These are phyloP conservation scores for Macrotis lagotis DNA, from an alignment of 2,113 vertebrate species.

Conservation along the genomic window DNA sequence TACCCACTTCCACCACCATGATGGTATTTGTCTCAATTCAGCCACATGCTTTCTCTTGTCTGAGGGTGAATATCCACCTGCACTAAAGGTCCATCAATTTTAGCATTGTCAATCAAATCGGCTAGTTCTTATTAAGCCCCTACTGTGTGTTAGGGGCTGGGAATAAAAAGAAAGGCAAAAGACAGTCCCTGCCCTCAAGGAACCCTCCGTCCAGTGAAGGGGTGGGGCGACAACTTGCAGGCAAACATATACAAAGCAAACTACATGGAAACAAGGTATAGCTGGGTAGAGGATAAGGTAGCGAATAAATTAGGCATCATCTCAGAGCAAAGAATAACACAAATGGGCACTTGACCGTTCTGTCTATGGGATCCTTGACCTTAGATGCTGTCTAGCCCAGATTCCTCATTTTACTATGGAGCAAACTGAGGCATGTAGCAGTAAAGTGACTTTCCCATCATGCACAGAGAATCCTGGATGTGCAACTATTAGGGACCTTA, in stretches of 20 bases:
- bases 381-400: not conserved
- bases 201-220: accelerated
- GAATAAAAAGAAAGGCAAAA: not conserved
- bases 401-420: not conserved
- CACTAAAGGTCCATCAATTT: too few species aligned
- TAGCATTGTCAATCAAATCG: not conserved
- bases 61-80: not conserved
- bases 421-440: not conserved
- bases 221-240: not conserved
- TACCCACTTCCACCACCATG: not conserved
- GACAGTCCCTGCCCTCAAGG: too few species aligned
- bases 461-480: not conserved
- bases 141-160: not conserved
- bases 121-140: not conserved
- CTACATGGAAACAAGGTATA: not conserved
- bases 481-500: not conserved
- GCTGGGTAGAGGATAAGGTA: too few species aligned
- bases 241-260: not conserved
- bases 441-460: not conserved
- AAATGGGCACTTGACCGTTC: not conserved
- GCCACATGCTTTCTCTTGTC: not conserved
- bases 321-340: not conserved
- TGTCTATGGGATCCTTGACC: not conserved
- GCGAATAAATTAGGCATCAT: not conserved
- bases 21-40: not conserved